Base-by-base conservation (phyloP, 2,113 vertebrate genomes). In the Motacilla alba region DNA sequence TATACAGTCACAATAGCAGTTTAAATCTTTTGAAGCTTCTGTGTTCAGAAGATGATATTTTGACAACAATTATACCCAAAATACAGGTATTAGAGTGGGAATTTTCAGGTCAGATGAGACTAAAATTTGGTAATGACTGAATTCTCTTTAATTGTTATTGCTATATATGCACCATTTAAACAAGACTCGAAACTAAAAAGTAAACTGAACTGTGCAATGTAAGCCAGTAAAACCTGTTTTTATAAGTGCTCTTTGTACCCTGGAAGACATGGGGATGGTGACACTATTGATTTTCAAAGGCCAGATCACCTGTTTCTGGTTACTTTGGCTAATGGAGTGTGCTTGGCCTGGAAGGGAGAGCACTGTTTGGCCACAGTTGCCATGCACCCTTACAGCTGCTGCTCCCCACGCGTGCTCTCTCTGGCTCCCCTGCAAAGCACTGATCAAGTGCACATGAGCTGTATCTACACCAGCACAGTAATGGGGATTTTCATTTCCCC, bases 341-440 rank as follows among this genome's bases (percentile, higher is more conserved):
- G 20, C 58, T 28, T 66, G 46, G 27, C 24, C 70, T 80, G 75
- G 73, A 68, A 73, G 60, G 55, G 24, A 1, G 1, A 63, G 27
- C 2, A 0, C 33, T 50, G 4, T 21, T 66, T 70, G 33, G 18
- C 59, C 59, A 4, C 10, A 21, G 31, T n/a, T 83, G 47, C 33
- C 56, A 17, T 15, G 35, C 27, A 27, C 31, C 8, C 39, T 59
- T 46, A 24, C 18, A 74, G 5, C 17, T 46, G 30, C 26, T 44
- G 30, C 22, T 94, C 47, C 26, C 26, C 37, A 1, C 0, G 0
- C 0, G 0, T 67, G 43, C n/a, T 58, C 30, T 68, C 43, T 44
- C 47, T 66, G 64, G 31, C 39, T 47, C 14, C 19, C 19, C 10
- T 3, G 6, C 9, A 49, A 91, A 75, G 6, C 13, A 10, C 19